phyloP scores from a whole-genome alignment of 2,797 vertebrate genomes.

The Lacerta agilis region DNA sequence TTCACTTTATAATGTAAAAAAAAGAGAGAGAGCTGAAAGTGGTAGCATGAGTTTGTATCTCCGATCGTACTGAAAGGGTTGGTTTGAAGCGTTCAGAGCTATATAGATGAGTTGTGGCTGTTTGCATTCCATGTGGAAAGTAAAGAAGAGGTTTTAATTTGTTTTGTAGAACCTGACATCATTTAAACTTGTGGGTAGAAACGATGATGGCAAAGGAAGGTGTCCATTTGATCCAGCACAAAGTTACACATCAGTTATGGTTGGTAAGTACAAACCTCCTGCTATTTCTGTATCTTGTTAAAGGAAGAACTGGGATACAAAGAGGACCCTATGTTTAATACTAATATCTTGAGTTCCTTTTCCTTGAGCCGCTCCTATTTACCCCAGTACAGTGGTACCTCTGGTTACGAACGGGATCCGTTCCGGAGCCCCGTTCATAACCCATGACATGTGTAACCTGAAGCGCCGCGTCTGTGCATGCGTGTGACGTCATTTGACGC shows the following conservation, averaged over 20 bases:
- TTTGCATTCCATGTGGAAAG: background rate
- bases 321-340: background rate
- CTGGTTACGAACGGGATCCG: too few species aligned
- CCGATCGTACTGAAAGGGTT: background rate
- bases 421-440: too few species aligned
- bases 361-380: background rate
- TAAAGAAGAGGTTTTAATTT: background rate
- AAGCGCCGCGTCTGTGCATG: too few species aligned
- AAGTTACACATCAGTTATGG: conserved; percentile 95
- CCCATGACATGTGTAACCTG: too few species aligned
- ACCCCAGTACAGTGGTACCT: too few species aligned
- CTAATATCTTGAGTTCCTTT: background rate
- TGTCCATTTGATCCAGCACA: conserved; percentile 96
- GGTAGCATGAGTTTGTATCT: background rate
- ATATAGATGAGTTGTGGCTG: conserved; percentile 13
- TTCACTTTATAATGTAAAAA: background rate
- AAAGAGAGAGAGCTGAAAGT: background rate
- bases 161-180: conserved; percentile 75
- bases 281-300: background rate
- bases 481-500: too few species aligned
- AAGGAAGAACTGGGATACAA: background rate
- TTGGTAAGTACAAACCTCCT: conserved; percentile 86
- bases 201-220: conserved; percentile 92
- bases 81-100: background rate
- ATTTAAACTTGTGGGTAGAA: conserved; percentile 80